phyloP scores from a whole-genome alignment of 2,113 vertebrate genomes.

The Australoheros scitulus region DNA sequence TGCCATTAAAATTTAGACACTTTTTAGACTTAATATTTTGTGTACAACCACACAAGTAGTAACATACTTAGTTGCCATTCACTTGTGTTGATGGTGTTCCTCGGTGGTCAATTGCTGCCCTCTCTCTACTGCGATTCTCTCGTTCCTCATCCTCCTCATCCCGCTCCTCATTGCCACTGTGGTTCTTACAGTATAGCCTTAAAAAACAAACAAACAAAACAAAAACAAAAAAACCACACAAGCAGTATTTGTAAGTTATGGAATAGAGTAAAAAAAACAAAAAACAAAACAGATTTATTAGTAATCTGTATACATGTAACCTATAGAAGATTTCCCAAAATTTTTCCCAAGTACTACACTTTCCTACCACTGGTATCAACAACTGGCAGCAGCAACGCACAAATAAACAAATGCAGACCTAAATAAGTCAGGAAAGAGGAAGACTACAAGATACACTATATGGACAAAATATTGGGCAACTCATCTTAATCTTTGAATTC shows the following conservation, averaged over 20 bases:
- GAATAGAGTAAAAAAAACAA: not conserved
- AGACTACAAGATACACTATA: not conserved
- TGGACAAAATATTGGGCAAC: no score
- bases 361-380: no score
- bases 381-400: no score
- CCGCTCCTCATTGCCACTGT: conserved; percentile 97
- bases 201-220: not conserved
- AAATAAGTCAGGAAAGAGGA: not conserved
- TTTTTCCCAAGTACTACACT: no score
- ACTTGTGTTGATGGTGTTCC: conserved; percentile 86
- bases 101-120: conserved; percentile 84
- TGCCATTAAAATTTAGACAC: not conserved
- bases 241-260: not conserved
- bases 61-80: conserved; percentile 93
- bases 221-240: not conserved
- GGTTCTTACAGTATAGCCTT: conserved; percentile 99
- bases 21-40: not conserved
- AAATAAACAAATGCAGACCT: no score
- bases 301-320: no score
- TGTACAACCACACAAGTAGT: not conserved
- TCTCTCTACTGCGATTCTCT: conserved; percentile 94
- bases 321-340: no score
- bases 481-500: no score
- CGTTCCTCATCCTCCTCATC: conserved; percentile 98
- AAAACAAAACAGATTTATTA: no score